Evolutionary conservation across 2,797 vertebrate genomes (phyloP).

Genomic region (Acipenser oxyrinchus): DNA sequence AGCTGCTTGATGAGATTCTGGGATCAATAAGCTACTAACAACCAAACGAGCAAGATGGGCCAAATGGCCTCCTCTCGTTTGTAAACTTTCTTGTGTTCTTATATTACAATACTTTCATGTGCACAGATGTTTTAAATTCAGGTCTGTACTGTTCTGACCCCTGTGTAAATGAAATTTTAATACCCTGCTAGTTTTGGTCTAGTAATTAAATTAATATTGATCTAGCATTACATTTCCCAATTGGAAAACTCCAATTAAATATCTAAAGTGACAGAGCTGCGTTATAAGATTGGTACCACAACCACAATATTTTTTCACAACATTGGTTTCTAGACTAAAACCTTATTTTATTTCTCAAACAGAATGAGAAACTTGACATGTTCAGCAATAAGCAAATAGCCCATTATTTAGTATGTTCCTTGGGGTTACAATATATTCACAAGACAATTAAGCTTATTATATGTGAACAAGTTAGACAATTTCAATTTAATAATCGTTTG

Average conservation of each 20-base stretch:
- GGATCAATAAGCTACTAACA: too few relatives aligned
- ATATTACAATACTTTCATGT: not conserved
- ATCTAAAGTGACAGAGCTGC: not conserved
- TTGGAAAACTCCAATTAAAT: conserved; percentile 1
- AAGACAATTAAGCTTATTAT: conserved; percentile 3
- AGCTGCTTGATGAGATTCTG: too few relatives aligned
- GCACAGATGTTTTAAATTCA: not conserved
- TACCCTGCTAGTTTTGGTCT: not conserved
- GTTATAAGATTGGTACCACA: too few relatives aligned
- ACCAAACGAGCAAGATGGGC: too few relatives aligned
- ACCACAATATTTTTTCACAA: too few relatives aligned
- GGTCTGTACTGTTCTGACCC: not conserved
- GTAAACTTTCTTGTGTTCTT: too few relatives aligned
- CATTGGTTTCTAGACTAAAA: too few relatives aligned
- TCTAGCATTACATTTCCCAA: not conserved
- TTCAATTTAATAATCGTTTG: not conserved
- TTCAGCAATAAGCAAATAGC: too few relatives aligned
- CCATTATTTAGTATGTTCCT: too few relatives aligned
- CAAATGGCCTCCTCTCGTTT: too few relatives aligned
- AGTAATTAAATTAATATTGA: conserved; percentile 11
- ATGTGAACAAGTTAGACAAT: not conserved
- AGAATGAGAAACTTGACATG: too few relatives aligned
- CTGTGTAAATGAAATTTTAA: not conserved
- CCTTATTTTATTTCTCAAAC: too few relatives aligned
- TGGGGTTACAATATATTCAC: not conserved